These are phyloP conservation scores for Orthosia incerta DNA, from an alignment of 2,888 invertebrate species.

Conservation along the genomic window DNA sequence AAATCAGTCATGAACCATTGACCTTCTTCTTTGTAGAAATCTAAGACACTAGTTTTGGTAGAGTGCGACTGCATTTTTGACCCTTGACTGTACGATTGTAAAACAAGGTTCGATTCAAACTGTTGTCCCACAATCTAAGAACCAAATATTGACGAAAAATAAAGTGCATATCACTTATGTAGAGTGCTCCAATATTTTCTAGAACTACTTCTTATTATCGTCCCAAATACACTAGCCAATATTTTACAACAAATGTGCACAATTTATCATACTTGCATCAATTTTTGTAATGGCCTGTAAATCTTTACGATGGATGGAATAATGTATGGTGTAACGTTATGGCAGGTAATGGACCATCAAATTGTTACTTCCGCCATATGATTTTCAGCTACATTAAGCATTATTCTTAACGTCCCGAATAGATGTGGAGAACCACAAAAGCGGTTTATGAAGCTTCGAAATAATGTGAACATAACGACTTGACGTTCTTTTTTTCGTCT, in stretches of 20 bases:
- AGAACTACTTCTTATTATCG: conserved; percentile 11
- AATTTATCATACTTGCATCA: background rate
- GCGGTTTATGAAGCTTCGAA: conserved; percentile 23
- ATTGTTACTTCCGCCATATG: conserved; percentile 44
- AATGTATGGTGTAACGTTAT: conserved; percentile 13
- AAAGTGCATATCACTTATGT: conserved; percentile 32
- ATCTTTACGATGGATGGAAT: conserved; percentile 4
- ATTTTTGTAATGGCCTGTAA: background rate
- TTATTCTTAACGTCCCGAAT: conserved; percentile 22
- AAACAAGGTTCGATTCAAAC: no score
- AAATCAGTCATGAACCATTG: no score
- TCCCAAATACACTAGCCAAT: background rate
- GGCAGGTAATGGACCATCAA: conserved; percentile 45
- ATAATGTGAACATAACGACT: conserved; percentile 29
- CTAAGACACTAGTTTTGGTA: no score
- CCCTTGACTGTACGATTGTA: no score
- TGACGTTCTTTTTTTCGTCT: background rate
- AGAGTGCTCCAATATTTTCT: conserved; percentile 28
- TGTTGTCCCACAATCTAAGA: conserved; percentile 15
- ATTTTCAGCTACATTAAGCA: conserved; percentile 53
- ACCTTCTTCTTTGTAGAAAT: no score
- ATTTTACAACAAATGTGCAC: background rate
- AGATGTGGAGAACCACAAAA: conserved; percentile 25
- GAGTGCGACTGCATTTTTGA: no score
- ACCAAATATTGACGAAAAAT: conserved; percentile 27